These are phyloP conservation scores for Dufourea novaeangliae DNA, from an alignment of 1,140 invertebrate genomes.

Conservation along the genomic window DNA sequence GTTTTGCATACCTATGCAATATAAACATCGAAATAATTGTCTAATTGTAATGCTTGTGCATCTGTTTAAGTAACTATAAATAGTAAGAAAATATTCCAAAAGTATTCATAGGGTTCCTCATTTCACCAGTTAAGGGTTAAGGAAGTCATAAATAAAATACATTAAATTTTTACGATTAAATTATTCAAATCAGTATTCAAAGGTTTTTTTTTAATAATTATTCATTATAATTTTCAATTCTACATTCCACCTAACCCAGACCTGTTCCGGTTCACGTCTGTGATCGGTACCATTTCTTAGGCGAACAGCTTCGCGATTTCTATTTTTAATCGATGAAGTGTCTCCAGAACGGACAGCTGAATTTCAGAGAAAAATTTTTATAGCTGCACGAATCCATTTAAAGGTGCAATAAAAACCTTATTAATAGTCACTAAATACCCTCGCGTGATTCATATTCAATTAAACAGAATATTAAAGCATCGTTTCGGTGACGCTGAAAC, in stretches of 20 bases:
- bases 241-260: background rate
- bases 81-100: too few species aligned
- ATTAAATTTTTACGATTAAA: background rate
- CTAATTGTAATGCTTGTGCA: too few species aligned
- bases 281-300: background rate
- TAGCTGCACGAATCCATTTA: background rate
- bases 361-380: background rate
- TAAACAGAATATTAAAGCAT: background rate
- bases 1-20: too few species aligned
- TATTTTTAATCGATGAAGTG: background rate
- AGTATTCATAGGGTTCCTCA: too few species aligned
- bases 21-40: too few species aligned
- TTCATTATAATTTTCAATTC: too few species aligned
- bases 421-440: background rate
- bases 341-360: background rate
- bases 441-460: conserved; percentile 6
- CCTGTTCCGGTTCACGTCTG: background rate
- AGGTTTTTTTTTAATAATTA: background rate
- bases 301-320: background rate
- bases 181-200: background rate
- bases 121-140: too few species aligned
- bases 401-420: conserved; percentile 1
- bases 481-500: too few species aligned
- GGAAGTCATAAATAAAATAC: too few species aligned
- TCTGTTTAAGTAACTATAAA: too few species aligned